These are phyloP conservation scores for Cheilosia scutellata DNA, from an alignment of 2,888 invertebrate genomes.

Conservation along the genomic window DNA sequence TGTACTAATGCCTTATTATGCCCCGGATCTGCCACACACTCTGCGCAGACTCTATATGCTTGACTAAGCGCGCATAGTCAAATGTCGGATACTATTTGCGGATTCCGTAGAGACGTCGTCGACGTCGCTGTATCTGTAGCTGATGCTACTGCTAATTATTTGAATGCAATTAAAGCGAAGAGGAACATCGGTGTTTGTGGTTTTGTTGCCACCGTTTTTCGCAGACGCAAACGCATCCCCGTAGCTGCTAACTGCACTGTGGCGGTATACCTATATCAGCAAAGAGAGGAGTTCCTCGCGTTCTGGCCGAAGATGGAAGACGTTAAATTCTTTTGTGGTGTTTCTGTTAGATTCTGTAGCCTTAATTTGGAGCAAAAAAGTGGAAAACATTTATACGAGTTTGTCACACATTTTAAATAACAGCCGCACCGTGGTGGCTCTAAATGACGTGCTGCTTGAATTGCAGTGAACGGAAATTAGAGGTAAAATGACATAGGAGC, in stretches of 20 bases:
- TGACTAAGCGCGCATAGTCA: constrained; percentile 45
- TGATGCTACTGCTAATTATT: constrained; percentile 71
- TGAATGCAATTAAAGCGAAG: constrained; percentile 73
- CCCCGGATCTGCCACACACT: constrained; percentile 40
- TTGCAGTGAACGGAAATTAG: constrained; percentile 1
- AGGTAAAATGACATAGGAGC: not conserved
- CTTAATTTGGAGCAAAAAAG: constrained; percentile 61
- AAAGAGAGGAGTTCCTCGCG: constrained; percentile 23
- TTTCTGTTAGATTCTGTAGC: constrained; percentile 56
- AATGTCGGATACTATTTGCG: constrained; percentile 63
- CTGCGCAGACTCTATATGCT: not conserved
- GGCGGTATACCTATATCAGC: constrained; percentile 4
- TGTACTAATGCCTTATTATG: constrained; percentile 55
- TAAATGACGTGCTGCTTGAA: not conserved
- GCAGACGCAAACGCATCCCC: constrained; percentile 4
- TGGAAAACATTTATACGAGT: constrained; percentile 52
- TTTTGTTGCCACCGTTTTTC: constrained; percentile 27
- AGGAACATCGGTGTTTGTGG: constrained; percentile 47
- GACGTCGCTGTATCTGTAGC: constrained; percentile 28
- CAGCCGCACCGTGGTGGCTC: not conserved
- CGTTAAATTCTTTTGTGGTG: constrained; percentile 59
- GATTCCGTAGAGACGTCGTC: constrained; percentile 36
- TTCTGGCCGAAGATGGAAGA: constrained; percentile 53
- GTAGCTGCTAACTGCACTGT: constrained; percentile 31
- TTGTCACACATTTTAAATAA: constrained; percentile 56